Base-by-base conservation (phyloP, 2,888 invertebrate species). In the Drosophila testacea region DNA sequence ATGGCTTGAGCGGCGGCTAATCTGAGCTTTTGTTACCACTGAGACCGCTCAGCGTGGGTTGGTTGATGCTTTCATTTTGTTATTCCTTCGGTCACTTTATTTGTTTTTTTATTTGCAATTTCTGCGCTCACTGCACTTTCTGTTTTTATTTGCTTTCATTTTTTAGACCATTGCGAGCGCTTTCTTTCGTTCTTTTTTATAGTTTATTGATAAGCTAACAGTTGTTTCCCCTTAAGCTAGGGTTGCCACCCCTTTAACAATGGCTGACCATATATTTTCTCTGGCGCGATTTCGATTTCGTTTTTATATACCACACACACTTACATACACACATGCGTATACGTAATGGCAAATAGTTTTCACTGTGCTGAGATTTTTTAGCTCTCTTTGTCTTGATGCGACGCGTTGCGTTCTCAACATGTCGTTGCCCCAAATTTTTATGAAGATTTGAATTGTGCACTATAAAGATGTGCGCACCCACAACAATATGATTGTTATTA, bases 181-280 rank as follows among this genome's bases (percentile, higher is more conserved):
- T 60, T 54, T 61, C 39, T 42, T 57, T n/a, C 32, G 36, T 36
- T 28, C 47, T 6, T 66, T 81, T 85, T 88, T 88, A 85, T 85
- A 85, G 83, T 85, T 85, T 83, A 85, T 85, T 85, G 85, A 88
- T 85, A 85, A 85, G 83, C 83, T 74, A 70, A 84, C 59, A 67
- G 69, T 62, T 66, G 67, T 44, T 67, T 27, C 61, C 76, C 66
- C 61, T 47, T 67, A 55, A 65, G 74, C 67, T 74, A 69, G 75
- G 85, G 79, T 65, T 71, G 73, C 64, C 73, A 65, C 69, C 73
- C 77, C 66, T 59, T 59, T 57, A 41, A 27, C 59, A 75, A 65
- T 51, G 44, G 32, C 54, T 55, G 52, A 67, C 62, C 71, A 72
- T 83, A 77, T 77, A 69, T 83, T 51, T 27, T 63, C 46, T 28